Percentiles rank a stretch among this genome's conserved stretches.
Conservation (phyloP, 2,797 vertebrate species). For the Lerista edwardsae region DNA sequence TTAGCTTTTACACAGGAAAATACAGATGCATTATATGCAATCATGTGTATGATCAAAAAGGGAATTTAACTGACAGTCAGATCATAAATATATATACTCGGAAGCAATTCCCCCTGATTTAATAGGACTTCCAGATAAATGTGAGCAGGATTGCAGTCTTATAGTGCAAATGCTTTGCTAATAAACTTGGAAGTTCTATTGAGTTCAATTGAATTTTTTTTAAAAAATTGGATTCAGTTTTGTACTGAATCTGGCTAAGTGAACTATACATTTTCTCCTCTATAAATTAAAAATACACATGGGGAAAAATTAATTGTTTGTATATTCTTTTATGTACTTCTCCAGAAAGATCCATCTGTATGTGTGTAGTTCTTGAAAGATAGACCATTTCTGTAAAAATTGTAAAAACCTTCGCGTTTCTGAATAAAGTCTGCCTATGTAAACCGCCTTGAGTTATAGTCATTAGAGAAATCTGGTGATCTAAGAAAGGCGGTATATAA, state of each 20-base stretch:
- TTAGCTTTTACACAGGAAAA: background rate
- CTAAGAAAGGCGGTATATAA: no score
- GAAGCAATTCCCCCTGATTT: background rate
- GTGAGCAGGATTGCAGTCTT: background rate
- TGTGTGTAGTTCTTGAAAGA: no score
- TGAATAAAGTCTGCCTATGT: no score
- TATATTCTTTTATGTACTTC: constrained; percentile 34
- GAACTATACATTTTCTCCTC: constrained; percentile 3
- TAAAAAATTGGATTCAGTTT: constrained; percentile 23
- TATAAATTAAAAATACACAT: no score
- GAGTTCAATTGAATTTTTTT: background rate
- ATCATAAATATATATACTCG: background rate
- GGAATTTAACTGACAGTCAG: background rate
- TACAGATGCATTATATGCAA: background rate
- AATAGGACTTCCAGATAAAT: background rate
- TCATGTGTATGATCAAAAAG: background rate
- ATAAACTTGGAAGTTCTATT: background rate
- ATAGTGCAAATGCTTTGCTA: no score
- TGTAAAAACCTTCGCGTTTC: no score
- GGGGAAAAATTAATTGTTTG: constrained; percentile 44
- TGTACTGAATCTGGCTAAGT: constrained; percentile 39
- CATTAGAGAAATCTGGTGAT: no score
- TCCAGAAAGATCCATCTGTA: no score
- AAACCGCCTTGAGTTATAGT: no score
- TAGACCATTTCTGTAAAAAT: no score